Evolutionary conservation across 53 echinoderm and acorn worm species (phyloP).

Genomic region (Astropecten irregularis): DNA sequence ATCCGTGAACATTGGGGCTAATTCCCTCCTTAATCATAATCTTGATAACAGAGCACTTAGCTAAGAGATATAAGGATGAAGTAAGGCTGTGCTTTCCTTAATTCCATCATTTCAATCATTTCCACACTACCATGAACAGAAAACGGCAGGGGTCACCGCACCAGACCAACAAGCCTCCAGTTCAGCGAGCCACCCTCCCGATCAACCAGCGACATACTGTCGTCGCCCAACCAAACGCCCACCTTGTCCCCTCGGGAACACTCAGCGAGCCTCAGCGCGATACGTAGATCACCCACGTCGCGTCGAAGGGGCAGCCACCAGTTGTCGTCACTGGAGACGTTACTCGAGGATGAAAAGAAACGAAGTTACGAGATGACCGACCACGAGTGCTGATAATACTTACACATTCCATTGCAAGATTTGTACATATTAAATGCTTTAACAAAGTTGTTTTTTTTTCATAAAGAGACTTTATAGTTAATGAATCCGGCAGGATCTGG

Average conservation of each 20-base stretch:
- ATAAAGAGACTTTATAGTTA: background rate
- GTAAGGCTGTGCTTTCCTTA: too few relatives aligned
- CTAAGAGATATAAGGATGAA: too few relatives aligned
- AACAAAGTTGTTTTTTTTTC: background rate
- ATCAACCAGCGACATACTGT: constrained; percentile 30
- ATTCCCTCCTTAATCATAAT: too few relatives aligned
- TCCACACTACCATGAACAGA: too few relatives aligned
- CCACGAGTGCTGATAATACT: constrained; percentile 34
- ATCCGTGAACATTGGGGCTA: too few relatives aligned
- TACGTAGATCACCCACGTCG: constrained; percentile 41
- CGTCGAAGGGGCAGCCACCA: constrained; percentile 65
- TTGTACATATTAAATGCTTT: background rate
- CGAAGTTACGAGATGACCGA: constrained; percentile 46
- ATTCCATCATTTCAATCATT: too few relatives aligned
- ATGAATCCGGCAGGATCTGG: background rate
- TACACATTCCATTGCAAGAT: background rate
- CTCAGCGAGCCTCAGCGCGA: constrained; percentile 32
- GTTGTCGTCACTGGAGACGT: constrained; percentile 64
- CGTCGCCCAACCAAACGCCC: constrained; percentile 40
- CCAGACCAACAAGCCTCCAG: constrained; percentile 45
- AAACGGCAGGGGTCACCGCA: constrained; percentile 41
- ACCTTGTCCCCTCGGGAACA: constrained; percentile 51
- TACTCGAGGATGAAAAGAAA: constrained; percentile 60
- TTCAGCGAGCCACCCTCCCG: constrained; percentile 29
- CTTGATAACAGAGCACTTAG: too few relatives aligned